Evolutionary conservation across 2,113 vertebrate species (phyloP).

Genomic region (Maccullochella peelii): DNA sequence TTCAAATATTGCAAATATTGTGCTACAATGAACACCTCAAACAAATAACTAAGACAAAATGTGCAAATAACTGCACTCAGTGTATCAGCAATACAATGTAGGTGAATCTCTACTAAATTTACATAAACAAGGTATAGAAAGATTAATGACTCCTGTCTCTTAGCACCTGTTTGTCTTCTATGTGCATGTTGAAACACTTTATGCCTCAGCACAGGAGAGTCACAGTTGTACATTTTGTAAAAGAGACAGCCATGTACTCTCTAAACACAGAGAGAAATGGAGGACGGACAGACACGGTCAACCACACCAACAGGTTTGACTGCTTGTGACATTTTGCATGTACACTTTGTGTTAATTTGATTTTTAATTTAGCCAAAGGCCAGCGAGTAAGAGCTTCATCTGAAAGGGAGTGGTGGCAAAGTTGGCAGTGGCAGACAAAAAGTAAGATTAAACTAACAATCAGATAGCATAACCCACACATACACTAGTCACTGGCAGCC

Average conservation of each 20-base stretch:
- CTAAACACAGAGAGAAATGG: not conserved
- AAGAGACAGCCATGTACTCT: not conserved
- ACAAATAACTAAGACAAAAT: not conserved
- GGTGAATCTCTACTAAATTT: not conserved
- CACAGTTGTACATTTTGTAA: not conserved
- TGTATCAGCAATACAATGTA: not conserved
- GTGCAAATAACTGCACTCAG: not conserved
- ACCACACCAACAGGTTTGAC: slow-evolving; percentile 57
- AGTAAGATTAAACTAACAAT: slow-evolving; percentile 23
- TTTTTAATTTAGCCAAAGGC: slow-evolving; percentile 31
- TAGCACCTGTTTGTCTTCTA: not conserved
- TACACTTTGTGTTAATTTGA: slow-evolving; percentile 12
- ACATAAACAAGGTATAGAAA: not conserved
- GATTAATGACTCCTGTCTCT: not conserved
- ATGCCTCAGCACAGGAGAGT: not conserved
- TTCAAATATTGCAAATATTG: not conserved
- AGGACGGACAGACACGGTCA: slow-evolving; percentile 1
- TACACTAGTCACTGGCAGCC: not conserved
- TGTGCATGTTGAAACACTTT: not conserved
- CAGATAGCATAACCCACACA: not conserved
- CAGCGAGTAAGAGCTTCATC: not conserved
- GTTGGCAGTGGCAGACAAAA: slow-evolving; percentile 38
- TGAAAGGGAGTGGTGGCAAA: slow-evolving; percentile 54
- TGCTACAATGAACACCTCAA: not conserved
- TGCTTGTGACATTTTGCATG: slow-evolving; percentile 39